Percentiles rank a stretch among this genome's conserved stretches.
Conservation (phyloP, 2,888 invertebrate genomes). For the Cyclophora albipunctata region DNA sequence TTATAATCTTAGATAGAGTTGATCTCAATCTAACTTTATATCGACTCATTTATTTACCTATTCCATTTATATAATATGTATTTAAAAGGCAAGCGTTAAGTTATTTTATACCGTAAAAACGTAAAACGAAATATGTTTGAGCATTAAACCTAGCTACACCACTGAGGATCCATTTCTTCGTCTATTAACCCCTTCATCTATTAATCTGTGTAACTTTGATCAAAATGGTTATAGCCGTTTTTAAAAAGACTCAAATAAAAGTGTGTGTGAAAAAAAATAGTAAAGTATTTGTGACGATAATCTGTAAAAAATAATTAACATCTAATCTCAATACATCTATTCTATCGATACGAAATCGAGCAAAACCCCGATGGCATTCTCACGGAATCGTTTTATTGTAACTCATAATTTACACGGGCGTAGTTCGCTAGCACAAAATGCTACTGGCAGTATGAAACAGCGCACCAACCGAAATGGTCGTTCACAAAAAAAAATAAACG, state of each 20-base stretch:
- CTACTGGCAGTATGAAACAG: conserved; percentile 39
- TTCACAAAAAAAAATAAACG: conserved; percentile 28
- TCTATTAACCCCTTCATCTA: no score
- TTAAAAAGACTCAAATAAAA: neutral
- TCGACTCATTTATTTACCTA: no score
- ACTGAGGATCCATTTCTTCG: no score
- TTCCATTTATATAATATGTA: no score
- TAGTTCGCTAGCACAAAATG: neutral
- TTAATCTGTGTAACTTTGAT: no score
- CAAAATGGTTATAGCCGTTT: conserved; percentile 8
- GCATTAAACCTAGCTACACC: no score
- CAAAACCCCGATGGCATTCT: conserved; percentile 40
- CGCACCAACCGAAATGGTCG: conserved; percentile 39
- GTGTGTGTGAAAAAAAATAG: neutral
- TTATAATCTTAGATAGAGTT: no score
- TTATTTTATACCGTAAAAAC: no score
- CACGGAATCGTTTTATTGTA: conserved; percentile 25
- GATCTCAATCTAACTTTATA: no score
- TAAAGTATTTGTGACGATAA: neutral
- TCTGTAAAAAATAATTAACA: neutral
- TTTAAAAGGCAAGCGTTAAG: no score
- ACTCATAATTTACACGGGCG: conserved; percentile 2
- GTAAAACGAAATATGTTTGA: no score
- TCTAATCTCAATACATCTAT: neutral
- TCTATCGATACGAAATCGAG: conserved; percentile 22